Percentiles rank a stretch among this genome's conserved stretches.
phyloP scores from a whole-genome alignment of 1,140 invertebrate species.

The Danaus melanippus region DNA sequence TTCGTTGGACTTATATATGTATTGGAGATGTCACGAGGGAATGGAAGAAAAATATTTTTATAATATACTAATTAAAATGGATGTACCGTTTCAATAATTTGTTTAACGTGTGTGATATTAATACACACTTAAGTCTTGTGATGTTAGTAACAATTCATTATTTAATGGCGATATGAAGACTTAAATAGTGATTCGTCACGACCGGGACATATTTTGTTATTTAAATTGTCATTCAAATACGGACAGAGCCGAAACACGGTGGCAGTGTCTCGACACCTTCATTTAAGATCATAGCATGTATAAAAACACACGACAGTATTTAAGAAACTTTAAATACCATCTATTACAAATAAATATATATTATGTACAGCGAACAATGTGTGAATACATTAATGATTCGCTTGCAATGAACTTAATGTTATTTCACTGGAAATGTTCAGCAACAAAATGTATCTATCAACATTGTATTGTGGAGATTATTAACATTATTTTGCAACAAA shows the following conservation, averaged over 20 bases:
- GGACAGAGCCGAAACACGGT: conserved; percentile 45
- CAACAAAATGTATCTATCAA: conserved; percentile 32
- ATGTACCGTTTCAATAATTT: conserved; percentile 3
- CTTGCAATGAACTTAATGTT: too few species aligned
- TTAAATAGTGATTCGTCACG: conserved; percentile 42
- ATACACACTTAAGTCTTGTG: not conserved
- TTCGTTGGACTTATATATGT: not conserved
- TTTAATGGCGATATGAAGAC: conserved; percentile 36
- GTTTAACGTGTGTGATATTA: too few species aligned
- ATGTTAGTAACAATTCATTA: conserved; percentile 35
- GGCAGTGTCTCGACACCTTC: conserved; percentile 62
- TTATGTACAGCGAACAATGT: too few species aligned
- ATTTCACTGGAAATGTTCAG: too few species aligned
- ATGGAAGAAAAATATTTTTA: too few species aligned
- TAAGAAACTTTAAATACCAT: too few species aligned
- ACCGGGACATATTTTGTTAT: conserved; percentile 58
- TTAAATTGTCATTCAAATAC: conserved; percentile 64
- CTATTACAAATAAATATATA: too few species aligned
- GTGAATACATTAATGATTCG: too few species aligned
- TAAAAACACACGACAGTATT: too few species aligned
- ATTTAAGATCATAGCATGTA: conserved; percentile 8
- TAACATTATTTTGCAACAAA: conserved; percentile 53
- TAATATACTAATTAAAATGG: conserved; percentile 1
- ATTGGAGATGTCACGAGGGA: too few species aligned
- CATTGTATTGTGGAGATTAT: conserved; percentile 48